A percentile compares a stretch with the other conserved stretches of the same genome.
Evolutionary conservation across 2,797 vertebrate genomes (phyloP).

Genomic region (Hybognathus amarus): DNA sequence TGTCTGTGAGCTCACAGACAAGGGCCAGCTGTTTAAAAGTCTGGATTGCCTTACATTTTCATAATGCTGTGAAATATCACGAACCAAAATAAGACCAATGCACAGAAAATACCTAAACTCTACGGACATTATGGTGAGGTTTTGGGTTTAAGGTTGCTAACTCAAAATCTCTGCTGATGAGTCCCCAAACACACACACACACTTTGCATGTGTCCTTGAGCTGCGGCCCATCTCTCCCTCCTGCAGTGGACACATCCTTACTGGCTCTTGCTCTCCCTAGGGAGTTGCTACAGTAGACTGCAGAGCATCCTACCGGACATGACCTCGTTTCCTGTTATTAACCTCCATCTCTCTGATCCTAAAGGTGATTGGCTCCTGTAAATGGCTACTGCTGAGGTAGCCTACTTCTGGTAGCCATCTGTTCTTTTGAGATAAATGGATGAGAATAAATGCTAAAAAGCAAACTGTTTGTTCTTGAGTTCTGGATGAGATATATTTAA

Average conservation of each 20-base stretch:
- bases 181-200: background rate
- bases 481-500: background rate
- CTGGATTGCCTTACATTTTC: background rate
- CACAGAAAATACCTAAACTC: background rate
- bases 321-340: slow-evolving; percentile 58
- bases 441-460: background rate
- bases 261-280: slow-evolving; percentile 49
- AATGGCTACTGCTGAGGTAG: slow-evolving; percentile 7
- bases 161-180: slow-evolving; percentile 1
- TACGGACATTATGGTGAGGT: background rate
- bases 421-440: background rate
- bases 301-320: slow-evolving; percentile 60
- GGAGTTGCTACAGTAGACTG: slow-evolving; percentile 55
- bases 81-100: background rate
- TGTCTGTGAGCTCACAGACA: slow-evolving; percentile 18
- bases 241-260: slow-evolving; percentile 60
- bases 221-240: slow-evolving; percentile 27
- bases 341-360: slow-evolving; percentile 8
- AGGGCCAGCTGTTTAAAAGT: background rate
- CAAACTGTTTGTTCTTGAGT: background rate
- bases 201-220: slow-evolving; percentile 47
- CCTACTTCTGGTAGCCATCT: background rate
- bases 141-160: background rate
- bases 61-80: background rate
- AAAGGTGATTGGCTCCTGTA: slow-evolving; percentile 44